Conservation (phyloP, 2,888 invertebrate genomes). For the Epistrophella euchroma region DNA sequence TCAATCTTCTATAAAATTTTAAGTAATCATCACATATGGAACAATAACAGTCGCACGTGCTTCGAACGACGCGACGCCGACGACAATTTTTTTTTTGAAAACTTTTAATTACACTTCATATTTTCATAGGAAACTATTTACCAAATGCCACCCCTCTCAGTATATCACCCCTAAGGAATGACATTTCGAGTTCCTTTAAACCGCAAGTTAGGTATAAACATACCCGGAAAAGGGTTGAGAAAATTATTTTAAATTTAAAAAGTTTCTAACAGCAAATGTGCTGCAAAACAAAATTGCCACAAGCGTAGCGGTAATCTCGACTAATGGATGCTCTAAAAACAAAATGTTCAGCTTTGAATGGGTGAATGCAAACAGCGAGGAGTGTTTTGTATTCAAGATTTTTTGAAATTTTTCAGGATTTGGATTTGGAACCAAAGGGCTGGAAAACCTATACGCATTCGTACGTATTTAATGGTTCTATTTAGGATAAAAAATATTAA, state of each 20-base stretch:
- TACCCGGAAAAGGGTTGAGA: slow-evolving; percentile 38
- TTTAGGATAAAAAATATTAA: background rate
- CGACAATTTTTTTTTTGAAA: slow-evolving; percentile 59
- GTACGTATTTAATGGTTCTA: no score
- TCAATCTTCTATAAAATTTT: background rate
- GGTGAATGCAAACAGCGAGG: background rate
- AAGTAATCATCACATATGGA: slow-evolving; percentile 53
- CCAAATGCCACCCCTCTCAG: slow-evolving; percentile 28
- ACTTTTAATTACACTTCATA: slow-evolving; percentile 66
- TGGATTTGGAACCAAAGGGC: background rate
- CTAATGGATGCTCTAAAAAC: slow-evolving; percentile 58
- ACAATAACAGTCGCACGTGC: slow-evolving; percentile 36
- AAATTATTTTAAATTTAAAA: slow-evolving; percentile 75
- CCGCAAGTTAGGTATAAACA: background rate
- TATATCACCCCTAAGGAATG: background rate
- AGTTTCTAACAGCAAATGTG: slow-evolving; percentile 65
- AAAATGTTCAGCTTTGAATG: background rate
- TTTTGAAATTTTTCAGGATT: background rate
- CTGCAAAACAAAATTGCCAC: slow-evolving; percentile 42
- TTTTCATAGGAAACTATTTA: slow-evolving; percentile 57
- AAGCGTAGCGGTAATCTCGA: slow-evolving; percentile 51
- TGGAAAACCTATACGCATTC: background rate
- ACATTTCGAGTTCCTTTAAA: background rate
- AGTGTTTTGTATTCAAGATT: slow-evolving; percentile 18
- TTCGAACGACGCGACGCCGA: slow-evolving; percentile 40